These are phyloP conservation scores for Scylla paramamosain DNA, from an alignment of 1,140 invertebrate genomes.

Conservation along the genomic window DNA sequence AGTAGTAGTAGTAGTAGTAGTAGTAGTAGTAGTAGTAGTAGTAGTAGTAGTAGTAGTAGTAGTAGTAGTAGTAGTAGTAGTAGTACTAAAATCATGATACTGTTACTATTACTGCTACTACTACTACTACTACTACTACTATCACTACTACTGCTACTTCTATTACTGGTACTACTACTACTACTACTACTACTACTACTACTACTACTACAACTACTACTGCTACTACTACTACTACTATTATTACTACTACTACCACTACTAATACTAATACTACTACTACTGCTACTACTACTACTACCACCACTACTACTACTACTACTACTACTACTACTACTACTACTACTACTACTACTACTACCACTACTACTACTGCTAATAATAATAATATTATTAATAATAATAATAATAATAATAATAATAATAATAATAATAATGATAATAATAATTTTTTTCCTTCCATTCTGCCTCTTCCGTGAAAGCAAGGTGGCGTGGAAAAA, in stretches of 20 bases:
- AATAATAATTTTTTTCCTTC: neutral
- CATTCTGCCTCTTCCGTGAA: too few species aligned
- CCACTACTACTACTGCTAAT: neutral
- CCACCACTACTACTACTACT: neutral
- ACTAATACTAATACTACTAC: neutral
- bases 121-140: too few species aligned
- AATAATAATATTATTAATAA: neutral
- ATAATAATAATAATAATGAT: constrained; percentile 45
- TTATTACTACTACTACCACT: neutral
- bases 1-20: neutral
- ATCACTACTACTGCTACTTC: too few species aligned
- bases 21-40: neutral
- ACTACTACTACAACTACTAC: neutral
- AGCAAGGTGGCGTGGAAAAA: too few species aligned
- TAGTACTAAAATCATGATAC: too few species aligned
- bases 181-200: neutral
- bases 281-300: neutral
- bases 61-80: neutral
- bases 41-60: constrained; percentile 12
- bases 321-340: neutral
- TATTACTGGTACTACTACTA: neutral
- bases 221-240: neutral
- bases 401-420: constrained; percentile 45
- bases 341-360: neutral
- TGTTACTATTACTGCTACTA: too few species aligned